Evolutionary conservation across 2,888 invertebrate species (phyloP).

Genomic region (Diloba caeruleocephala): DNA sequence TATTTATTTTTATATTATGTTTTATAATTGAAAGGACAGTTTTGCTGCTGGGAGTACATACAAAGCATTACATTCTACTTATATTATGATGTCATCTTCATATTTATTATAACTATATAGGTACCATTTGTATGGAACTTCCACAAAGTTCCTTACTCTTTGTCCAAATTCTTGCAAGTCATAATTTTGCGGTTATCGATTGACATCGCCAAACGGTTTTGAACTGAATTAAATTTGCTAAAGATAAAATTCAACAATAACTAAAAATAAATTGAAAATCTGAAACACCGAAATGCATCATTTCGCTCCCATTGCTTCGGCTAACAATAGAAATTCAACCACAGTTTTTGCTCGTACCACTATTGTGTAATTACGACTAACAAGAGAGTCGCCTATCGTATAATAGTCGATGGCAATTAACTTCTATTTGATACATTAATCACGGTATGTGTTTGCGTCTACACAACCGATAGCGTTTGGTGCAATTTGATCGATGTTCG

Average conservation of each 20-base stretch:
- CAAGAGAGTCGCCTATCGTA: slow-evolving; percentile 50
- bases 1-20: too few relatives aligned
- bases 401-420: slow-evolving; percentile 63
- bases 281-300: slow-evolving; percentile 27
- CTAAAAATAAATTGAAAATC: slow-evolving; percentile 16
- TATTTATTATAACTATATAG: too few relatives aligned
- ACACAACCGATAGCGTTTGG: slow-evolving; percentile 54
- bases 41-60: too few relatives aligned
- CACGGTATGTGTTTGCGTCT: slow-evolving; percentile 55
- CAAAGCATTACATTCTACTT: too few relatives aligned
- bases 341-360: slow-evolving; percentile 51
- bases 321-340: slow-evolving; percentile 57
- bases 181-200: slow-evolving; percentile 21
- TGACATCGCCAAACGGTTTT: too few relatives aligned
- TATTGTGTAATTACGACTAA: slow-evolving; percentile 57
- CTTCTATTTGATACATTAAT: slow-evolving; percentile 69
- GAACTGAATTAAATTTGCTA: slow-evolving; percentile 11
- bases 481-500: slow-evolving; percentile 58
- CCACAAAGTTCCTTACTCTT: too few relatives aligned
- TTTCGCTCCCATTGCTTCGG: slow-evolving; percentile 39
- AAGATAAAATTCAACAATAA: slow-evolving; percentile 16
- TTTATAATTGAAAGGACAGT: too few relatives aligned
- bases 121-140: too few relatives aligned
- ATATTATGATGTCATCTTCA: too few relatives aligned
- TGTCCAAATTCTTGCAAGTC: slow-evolving; percentile 8